A percentile compares a stretch with the other conserved stretches of the same genome.
These are phyloP conservation scores for Saccostrea cuccullata DNA, from an alignment of 1,140 invertebrate genomes.

Conservation along the genomic window DNA sequence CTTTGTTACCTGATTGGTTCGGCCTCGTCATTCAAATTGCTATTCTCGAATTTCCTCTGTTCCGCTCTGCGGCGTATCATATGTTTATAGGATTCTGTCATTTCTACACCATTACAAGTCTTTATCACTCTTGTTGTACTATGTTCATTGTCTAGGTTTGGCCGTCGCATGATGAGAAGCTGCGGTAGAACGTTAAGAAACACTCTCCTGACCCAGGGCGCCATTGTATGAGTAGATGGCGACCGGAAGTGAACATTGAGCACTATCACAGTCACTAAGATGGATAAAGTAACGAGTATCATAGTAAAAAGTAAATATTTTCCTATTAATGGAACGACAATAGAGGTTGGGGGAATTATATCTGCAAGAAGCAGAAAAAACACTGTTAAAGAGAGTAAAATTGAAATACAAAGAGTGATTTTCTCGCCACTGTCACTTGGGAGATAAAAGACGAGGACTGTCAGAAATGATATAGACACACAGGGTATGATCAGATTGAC, in stretches of 20 bases:
- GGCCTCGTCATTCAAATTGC: constrained; percentile 1
- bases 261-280: constrained; percentile 98
- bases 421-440: constrained; percentile 99
- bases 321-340: constrained; percentile 97
- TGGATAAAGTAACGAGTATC: constrained; percentile 98
- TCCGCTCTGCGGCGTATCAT: constrained; percentile 27
- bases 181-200: constrained; percentile 94
- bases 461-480: constrained; percentile 90
- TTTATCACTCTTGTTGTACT: constrained; percentile 85
- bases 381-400: constrained; percentile 99
- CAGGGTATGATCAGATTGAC: constrained; percentile 79
- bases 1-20: constrained; percentile 4
- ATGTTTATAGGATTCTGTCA: constrained; percentile 80
- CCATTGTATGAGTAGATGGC: constrained; percentile 96
- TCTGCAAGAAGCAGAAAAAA: constrained; percentile 99
- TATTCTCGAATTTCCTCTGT: constrained; percentile 19
- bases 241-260: constrained; percentile 98
- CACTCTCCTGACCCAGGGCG: constrained; percentile 93
- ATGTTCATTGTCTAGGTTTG: constrained; percentile 67
- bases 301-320: constrained; percentile 99
- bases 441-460: constrained; percentile 98
- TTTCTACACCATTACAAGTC: constrained; percentile 86
- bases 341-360: constrained; percentile 98
- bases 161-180: constrained; percentile 76
- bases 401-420: constrained; percentile 99